Base-by-base conservation (phyloP, 2,797 vertebrate species). In the Orestias chungarensis region DNA sequence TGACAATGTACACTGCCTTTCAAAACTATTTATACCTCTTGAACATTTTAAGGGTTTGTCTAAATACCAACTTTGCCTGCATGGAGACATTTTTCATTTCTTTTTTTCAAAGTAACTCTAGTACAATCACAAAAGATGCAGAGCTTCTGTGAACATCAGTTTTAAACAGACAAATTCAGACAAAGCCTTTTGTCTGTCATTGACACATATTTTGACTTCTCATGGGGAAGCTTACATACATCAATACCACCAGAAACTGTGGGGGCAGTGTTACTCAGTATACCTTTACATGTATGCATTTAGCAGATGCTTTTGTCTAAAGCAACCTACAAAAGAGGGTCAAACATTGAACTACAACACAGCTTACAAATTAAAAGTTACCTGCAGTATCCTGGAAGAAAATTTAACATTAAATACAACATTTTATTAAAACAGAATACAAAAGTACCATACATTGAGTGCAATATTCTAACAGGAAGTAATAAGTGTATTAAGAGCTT, bases 1-100 rank as follows among this genome's bases (percentile, higher is more conserved):
- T 81, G 76, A 74, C 73, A 68, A 52, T 71, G 83, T 82, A 70
- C 47, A 40, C 59, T 62, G 2, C 59, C 35, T 62, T 62, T 33
- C 23, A 62, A 40, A 62, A 62, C 59, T 62, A 40, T 40, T 27
- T 3, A 62, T 15, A 42, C 59, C 5, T 1, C 23, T 25, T 62
- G 11, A 40, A 40, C 23, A 40, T 7, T 40, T 62, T 15, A 20
- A 42, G 1, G n/a, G 40, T 62, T 42, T 40, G 6, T 7, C 59
- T 7, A 40, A 23, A 23, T 40, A n/a, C 23, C 9, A 35, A 17
- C 6, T 33, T 35, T 59, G 17, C 18, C n/a, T n/a, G n/a, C n/a
- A n/a, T n/a, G n/a, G n/a, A n/a, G n/a, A 35, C 20, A 1, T 59
- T n/a, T 61, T 31, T 10, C 20, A 31, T n/a, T 61, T 18, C 33